Evolutionary conservation across 2,888 invertebrate species (phyloP).

Genomic region (Tigriopus californicus): DNA sequence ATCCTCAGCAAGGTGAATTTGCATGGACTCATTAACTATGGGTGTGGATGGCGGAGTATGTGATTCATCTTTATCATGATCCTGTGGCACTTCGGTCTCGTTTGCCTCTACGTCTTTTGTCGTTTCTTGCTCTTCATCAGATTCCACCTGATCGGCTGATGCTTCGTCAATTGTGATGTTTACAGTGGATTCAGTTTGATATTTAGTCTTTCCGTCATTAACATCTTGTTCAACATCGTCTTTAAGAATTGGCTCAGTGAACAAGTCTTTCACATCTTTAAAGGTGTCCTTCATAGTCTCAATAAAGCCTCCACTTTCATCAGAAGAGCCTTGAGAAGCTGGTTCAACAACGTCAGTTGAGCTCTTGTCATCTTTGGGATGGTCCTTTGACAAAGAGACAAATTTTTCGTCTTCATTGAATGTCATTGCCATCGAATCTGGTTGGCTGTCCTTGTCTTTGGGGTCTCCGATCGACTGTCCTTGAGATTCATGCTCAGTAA

Average conservation of each 20-base stretch:
- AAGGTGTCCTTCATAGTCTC: background rate
- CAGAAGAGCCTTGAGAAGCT: background rate
- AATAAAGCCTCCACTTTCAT: background rate
- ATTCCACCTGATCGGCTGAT: slow-evolving; percentile 16
- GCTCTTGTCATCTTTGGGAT: background rate
- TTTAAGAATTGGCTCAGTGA: background rate
- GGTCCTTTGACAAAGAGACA: background rate
- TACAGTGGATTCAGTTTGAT: slow-evolving; percentile 18
- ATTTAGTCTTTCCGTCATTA: background rate
- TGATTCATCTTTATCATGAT: background rate
- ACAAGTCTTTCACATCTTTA: background rate
- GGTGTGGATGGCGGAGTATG: background rate
- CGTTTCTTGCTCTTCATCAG: slow-evolving; percentile 16
- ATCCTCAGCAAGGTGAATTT: too few species aligned
- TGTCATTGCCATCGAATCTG: background rate
- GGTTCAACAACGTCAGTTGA: background rate
- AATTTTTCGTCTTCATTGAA: background rate
- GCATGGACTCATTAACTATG: too few species aligned
- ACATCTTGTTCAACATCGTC: background rate
- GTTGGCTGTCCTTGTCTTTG: too few species aligned
- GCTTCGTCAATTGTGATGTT: slow-evolving; percentile 18
- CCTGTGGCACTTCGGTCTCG: background rate
- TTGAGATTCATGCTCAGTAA: too few species aligned
- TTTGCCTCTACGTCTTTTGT: slow-evolving; percentile 1
- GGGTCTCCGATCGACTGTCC: too few species aligned